Base-by-base conservation (phyloP, 2,888 invertebrate species). In the Monoplex corrugatus region DNA sequence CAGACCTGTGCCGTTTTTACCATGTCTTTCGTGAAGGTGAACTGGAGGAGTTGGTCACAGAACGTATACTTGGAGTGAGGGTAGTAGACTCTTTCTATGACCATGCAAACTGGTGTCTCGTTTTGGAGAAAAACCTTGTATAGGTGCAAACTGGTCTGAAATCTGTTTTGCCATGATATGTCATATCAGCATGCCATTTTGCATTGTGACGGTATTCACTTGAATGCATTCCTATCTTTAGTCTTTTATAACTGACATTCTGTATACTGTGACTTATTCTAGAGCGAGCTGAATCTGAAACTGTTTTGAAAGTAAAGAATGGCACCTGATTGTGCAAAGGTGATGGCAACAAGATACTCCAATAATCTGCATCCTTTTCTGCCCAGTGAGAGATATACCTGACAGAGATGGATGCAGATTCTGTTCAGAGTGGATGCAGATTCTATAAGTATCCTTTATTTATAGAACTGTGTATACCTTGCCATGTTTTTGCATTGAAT, bases 21-120 rank as follows among this genome's bases (percentile, higher is more conserved):
- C 99, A 99, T 95, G 98, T 99, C 2, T 99, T 99, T 95, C 97
- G 98, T 93, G 97, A 98, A 92, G 97, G 97, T 0, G 99, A 96
- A 91, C 91, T 96, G 40, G 97, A 92, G 92, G 96, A 90, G 1
- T 96, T 99, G 68, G 92, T 94, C 85, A 97, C 93, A 80, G 86
- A 88, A 19, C 88, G 92, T 87, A 87, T 95, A n/a, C 91, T 91
- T 35, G 92, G 92, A 87, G 91, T 98, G 44, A 94, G 95, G 85
- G 96, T 98, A 32, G 95, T 97, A 72, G 96, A 97, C 63, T 97
- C 97, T 93, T 99, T 98, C 96, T 99, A 99, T 94, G 99, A 99
- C 96, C 98, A 99, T 96, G 99, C 99, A 0, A 99, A 99, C 96
- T 98, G 99, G 98, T 99, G 99, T 96, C 97, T 98, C 57, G 96